Conservation (phyloP, 2,797 vertebrate genomes). For the Apodemus agrarius region DNA sequence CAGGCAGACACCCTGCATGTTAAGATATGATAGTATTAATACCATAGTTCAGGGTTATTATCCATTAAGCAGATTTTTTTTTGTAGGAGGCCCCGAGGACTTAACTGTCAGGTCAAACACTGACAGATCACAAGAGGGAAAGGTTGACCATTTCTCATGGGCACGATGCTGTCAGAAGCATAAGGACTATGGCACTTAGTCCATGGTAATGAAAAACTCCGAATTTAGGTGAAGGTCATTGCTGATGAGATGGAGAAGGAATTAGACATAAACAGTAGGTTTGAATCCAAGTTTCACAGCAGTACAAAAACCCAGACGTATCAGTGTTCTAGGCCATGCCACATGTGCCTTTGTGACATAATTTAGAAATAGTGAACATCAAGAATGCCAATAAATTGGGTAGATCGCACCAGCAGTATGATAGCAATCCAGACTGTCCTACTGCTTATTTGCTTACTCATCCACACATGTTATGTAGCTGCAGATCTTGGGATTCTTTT, state of each 20-base stretch:
- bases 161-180: background rate
- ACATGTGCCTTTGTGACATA: background rate
- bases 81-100: background rate
- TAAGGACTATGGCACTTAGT: background rate
- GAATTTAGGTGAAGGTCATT: slow-evolving; percentile 42
- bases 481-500: background rate
- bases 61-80: slow-evolving; percentile 33
- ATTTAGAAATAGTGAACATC: background rate
- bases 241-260: background rate
- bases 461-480: slow-evolving; percentile 4
- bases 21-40: background rate
- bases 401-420: background rate
- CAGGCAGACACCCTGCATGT: background rate
- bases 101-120: slow-evolving; percentile 47
- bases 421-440: slow-evolving; percentile 12
- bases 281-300: background rate
- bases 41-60: slow-evolving; percentile 9
- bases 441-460: slow-evolving; percentile 32
- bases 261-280: background rate
- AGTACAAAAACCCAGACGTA: background rate
- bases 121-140: background rate
- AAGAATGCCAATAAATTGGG: background rate
- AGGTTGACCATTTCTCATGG: background rate
- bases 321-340: background rate
- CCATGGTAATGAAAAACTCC: slow-evolving; percentile 10